Conservation (phyloP, 2,113 vertebrate genomes). For the Semnornis frantzii region DNA sequence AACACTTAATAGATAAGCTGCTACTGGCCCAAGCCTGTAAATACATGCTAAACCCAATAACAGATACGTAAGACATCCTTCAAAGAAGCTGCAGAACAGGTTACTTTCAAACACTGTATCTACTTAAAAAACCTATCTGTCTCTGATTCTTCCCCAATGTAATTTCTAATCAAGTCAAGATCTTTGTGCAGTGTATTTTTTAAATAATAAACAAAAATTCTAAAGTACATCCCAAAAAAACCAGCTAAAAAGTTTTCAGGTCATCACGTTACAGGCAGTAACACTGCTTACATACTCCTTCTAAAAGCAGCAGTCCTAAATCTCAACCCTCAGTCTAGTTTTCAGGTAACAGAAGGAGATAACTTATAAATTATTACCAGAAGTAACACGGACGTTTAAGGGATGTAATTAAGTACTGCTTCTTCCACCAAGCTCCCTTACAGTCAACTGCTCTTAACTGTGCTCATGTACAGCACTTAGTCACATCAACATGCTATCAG, state of each 20-base stretch:
- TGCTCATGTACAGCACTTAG: not conserved
- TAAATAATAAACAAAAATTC: not conserved
- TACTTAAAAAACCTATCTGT: not conserved
- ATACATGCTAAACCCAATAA: not conserved
- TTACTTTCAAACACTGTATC: not conserved
- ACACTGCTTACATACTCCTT: not conserved
- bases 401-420: not conserved
- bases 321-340: not conserved
- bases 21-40: not conserved
- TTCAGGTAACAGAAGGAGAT: not conserved
- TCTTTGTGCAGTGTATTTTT: not conserved
- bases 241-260: not conserved
- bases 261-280: not conserved
- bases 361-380: not conserved
- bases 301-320: not conserved
- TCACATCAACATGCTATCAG: rapidly evolving
- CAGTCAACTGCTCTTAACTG: not conserved
- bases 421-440: not conserved
- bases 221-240: not conserved
- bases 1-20: not conserved
- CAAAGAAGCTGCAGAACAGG: not conserved
- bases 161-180: not conserved
- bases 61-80: not conserved
- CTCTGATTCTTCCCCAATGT: not conserved
- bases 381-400: not conserved